Percentiles rank a stretch among this genome's conserved stretches.
phyloP scores from a whole-genome alignment of 2,888 invertebrate genomes.

The Drosophila siamana region DNA sequence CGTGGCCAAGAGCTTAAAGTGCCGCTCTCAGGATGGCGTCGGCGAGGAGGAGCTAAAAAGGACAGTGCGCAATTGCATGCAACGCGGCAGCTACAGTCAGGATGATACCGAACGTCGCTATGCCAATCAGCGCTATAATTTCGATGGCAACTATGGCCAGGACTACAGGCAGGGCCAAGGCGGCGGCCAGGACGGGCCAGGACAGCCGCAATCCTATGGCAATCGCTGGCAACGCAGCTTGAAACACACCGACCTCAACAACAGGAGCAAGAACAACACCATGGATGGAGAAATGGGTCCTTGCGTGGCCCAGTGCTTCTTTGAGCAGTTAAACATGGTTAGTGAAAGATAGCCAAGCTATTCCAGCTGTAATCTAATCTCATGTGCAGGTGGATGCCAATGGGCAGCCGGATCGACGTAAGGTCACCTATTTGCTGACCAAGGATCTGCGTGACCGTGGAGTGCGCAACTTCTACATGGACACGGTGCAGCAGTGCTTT shows the following conservation, averaged over 20 bases:
- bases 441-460: conserved; percentile 88
- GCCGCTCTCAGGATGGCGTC: conserved; percentile 87
- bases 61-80: conserved; percentile 87
- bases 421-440: conserved; percentile 88
- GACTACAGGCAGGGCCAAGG: conserved; percentile 62
- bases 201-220: conserved; percentile 46
- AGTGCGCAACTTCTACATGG: conserved; percentile 89
- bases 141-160: conserved; percentile 37
- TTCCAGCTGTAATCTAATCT: neutral
- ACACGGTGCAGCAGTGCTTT: conserved; percentile 90
- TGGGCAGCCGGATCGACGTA: conserved; percentile 88
- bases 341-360: conserved; percentile 57
- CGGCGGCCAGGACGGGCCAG: conserved; percentile 48
- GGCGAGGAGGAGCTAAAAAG: conserved; percentile 87
- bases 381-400: conserved; percentile 79
- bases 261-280: conserved; percentile 64
- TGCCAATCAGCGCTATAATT: conserved; percentile 38
- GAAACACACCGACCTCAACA: conserved; percentile 49
- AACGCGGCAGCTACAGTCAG: conserved; percentile 58
- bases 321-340: conserved; percentile 90
- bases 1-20: conserved; percentile 84
- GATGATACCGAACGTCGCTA: conserved; percentile 36
- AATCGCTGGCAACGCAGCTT: conserved; percentile 60
- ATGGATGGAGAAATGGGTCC: conserved; percentile 31
- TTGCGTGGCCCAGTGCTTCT: conserved; percentile 90